Conservation (phyloP, 2,113 vertebrate genomes). For the Trematocara marginatum region DNA sequence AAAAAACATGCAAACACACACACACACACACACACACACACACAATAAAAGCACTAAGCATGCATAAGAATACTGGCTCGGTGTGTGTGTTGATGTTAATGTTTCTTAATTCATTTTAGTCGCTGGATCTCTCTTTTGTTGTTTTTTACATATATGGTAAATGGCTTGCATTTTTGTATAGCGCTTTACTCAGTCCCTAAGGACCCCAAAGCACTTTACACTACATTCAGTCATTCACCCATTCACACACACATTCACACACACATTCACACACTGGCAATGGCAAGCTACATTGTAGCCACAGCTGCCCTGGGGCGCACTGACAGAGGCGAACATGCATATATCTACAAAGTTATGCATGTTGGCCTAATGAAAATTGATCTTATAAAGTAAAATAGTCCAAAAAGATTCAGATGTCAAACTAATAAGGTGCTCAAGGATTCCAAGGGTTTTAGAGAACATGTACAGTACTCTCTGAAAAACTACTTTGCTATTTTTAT, state of each 20-base stretch:
- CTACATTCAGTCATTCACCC: too few relatives aligned
- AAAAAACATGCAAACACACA: conserved; percentile 11
- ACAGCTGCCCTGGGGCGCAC: too few relatives aligned
- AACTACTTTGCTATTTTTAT: not conserved
- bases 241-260: too few relatives aligned
- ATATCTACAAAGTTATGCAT: not conserved
- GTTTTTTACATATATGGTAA: not conserved
- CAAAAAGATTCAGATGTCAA: not conserved
- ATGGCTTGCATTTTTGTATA: too few relatives aligned
- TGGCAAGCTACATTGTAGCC: too few relatives aligned
- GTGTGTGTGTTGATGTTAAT: not conserved
- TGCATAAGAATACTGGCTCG: not conserved
- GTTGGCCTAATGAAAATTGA: not conserved
- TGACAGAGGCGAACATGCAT: too few relatives aligned
- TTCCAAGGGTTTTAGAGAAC: not conserved
- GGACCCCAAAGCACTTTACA: too few relatives aligned
- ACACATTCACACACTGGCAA: too few relatives aligned
- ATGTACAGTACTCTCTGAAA: not conserved
- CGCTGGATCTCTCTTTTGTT: not conserved
- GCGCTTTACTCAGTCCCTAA: too few relatives aligned
- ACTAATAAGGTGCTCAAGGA: not conserved
- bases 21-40: not conserved
- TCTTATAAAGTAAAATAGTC: not conserved
- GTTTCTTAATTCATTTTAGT: not conserved
- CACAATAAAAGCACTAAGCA: not conserved